Conservation (phyloP, 2,888 invertebrate species). For the Hypomecis atomaria region DNA sequence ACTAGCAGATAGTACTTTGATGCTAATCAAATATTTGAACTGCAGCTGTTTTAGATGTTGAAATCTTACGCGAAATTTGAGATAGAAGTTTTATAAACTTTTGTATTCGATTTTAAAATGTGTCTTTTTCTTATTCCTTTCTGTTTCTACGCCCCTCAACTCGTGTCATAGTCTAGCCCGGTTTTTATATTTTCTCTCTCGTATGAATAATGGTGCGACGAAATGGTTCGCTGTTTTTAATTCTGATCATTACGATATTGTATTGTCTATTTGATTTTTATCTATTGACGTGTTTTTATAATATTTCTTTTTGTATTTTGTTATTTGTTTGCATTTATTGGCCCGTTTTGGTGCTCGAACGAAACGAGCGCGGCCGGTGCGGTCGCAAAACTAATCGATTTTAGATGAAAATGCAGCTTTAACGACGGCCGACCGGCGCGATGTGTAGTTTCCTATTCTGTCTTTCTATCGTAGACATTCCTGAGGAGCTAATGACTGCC, state of each 20-base stretch:
- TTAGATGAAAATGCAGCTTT: slow-evolving; percentile 38
- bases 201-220: slow-evolving; percentile 12
- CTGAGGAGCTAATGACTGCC: slow-evolving; percentile 38
- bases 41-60: no score
- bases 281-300: slow-evolving; percentile 69
- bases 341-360: slow-evolving; percentile 40
- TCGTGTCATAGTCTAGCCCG: background rate
- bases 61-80: no score
- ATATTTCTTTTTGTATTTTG: slow-evolving; percentile 51
- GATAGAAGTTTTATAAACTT: no score
- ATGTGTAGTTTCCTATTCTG: slow-evolving; percentile 28
- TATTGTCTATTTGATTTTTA: slow-evolving; percentile 48
- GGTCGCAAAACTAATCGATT: slow-evolving; percentile 37
- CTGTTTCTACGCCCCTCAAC: no score
- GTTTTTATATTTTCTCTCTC: slow-evolving; percentile 9
- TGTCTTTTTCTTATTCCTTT: no score
- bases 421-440: slow-evolving; percentile 35
- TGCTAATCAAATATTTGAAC: no score
- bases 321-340: slow-evolving; percentile 73
- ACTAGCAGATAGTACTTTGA: no score
- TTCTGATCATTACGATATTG: slow-evolving; percentile 39
- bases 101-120: no score
- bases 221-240: slow-evolving; percentile 37
- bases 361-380: slow-evolving; percentile 37
- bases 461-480: slow-evolving; percentile 44